phyloP scores from a whole-genome alignment of 2,113 vertebrate species.

The Channa argus region DNA sequence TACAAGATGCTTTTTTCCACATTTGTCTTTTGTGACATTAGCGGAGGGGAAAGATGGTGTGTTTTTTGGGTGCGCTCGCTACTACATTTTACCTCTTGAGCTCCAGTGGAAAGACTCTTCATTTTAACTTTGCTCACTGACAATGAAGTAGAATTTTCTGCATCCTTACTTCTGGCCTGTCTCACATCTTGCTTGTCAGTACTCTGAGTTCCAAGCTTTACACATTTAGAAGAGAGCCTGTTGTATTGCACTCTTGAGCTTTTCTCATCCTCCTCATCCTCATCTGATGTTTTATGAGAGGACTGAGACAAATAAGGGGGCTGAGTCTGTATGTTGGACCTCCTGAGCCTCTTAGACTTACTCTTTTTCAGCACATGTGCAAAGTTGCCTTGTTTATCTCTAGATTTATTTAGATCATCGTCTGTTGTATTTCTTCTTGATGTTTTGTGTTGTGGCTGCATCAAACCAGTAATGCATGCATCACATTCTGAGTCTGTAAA shows the following conservation, averaged over 20 bases:
- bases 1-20: neutral
- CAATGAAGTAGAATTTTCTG: neutral
- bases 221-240: slow-evolving; percentile 32
- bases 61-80: slow-evolving; percentile 27
- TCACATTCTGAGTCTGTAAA: neutral
- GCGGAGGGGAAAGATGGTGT: slow-evolving; percentile 26
- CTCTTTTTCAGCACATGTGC: slow-evolving; percentile 54
- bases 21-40: slow-evolving; percentile 5
- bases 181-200: slow-evolving; percentile 15
- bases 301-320: slow-evolving; percentile 77
- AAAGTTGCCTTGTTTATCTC: slow-evolving; percentile 6
- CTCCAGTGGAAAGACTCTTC: slow-evolving; percentile 3
- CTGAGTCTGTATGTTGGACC: slow-evolving; percentile 61
- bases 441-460: neutral
- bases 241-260: slow-evolving; percentile 29
- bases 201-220: slow-evolving; percentile 38
- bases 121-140: slow-evolving; percentile 20
- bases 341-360: slow-evolving; percentile 76
- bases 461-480: neutral
- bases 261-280: slow-evolving; percentile 67
- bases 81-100: neutral
- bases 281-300: slow-evolving; percentile 75
- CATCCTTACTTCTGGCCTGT: slow-evolving; percentile 6
- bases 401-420: neutral
- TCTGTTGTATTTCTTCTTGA: slow-evolving; percentile 37